These are phyloP conservation scores for Eudyptes chrysolophus DNA, from an alignment of 2,113 vertebrate species.

Conservation along the genomic window DNA sequence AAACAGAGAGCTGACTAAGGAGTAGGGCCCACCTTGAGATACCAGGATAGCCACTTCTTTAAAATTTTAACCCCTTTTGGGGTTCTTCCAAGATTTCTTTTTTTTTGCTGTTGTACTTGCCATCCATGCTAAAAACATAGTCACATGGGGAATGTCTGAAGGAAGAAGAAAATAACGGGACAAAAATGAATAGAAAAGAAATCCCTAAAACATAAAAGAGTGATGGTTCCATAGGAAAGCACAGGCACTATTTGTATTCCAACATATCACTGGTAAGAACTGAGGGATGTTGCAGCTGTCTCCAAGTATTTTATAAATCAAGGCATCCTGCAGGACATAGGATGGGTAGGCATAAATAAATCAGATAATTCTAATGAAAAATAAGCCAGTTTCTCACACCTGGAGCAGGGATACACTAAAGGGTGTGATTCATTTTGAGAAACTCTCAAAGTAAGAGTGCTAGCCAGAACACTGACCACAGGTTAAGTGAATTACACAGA, in stretches of 20 bases:
- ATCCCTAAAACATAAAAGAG: not conserved
- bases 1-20: not conserved
- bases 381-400: not conserved
- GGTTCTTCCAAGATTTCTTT: not conserved
- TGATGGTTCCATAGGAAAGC: not conserved
- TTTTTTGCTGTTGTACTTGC: not conserved
- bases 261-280: not conserved
- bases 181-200: not conserved
- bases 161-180: not conserved
- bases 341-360: not conserved
- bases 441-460: not conserved
- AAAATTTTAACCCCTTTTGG: not conserved
- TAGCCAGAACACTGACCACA: not conserved
- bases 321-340: not conserved
- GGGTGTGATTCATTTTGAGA: not conserved
- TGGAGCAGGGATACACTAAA: not conserved
- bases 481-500: not conserved
- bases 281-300: not conserved
- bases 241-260: not conserved
- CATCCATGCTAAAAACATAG: not conserved
- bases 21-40: not conserved
- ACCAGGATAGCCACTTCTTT: not conserved
- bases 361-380: not conserved
- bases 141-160: not conserved
- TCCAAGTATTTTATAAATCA: not conserved